phyloP scores from a whole-genome alignment of 2,113 vertebrate genomes.

The Pelodiscus sinensis region DNA sequence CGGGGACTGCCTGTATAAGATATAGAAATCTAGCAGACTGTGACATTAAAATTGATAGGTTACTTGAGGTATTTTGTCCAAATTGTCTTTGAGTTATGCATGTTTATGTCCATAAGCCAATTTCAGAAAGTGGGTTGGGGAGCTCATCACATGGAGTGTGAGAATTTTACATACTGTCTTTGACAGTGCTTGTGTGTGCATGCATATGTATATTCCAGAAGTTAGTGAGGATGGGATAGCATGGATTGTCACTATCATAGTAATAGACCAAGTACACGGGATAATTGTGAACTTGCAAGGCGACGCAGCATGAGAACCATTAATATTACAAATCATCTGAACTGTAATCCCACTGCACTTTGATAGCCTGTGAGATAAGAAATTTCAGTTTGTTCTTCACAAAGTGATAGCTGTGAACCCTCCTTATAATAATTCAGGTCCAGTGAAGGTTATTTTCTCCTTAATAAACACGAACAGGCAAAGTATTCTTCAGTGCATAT shows the following conservation, averaged over 20 bases:
- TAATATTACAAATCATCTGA: constrained; percentile 25
- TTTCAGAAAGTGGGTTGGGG: too few species aligned
- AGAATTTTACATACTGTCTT: too few species aligned
- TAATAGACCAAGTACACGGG: neutral
- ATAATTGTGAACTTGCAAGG: neutral
- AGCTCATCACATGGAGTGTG: too few species aligned
- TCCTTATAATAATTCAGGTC: constrained; percentile 5
- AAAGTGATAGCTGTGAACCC: constrained; percentile 24
- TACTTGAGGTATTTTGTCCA: too few species aligned
- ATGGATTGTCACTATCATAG: neutral
- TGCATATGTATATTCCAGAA: too few species aligned
- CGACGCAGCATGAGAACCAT: neutral
- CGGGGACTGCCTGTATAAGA: too few species aligned
- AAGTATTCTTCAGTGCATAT: constrained; percentile 10
- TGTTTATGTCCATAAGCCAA: too few species aligned
- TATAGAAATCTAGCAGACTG: too few species aligned
- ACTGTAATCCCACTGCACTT: neutral
- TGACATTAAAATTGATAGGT: too few species aligned
- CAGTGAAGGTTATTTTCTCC: constrained; percentile 21
- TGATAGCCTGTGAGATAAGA: neutral
- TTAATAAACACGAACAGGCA: neutral
- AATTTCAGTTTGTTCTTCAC: constrained; percentile 28
- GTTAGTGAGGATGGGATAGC: neutral
- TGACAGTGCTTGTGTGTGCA: too few species aligned
- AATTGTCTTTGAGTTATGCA: too few species aligned